These are phyloP conservation scores for Morinoia aosen DNA, from an alignment of 2,888 invertebrate genomes.

Conservation along the genomic window DNA sequence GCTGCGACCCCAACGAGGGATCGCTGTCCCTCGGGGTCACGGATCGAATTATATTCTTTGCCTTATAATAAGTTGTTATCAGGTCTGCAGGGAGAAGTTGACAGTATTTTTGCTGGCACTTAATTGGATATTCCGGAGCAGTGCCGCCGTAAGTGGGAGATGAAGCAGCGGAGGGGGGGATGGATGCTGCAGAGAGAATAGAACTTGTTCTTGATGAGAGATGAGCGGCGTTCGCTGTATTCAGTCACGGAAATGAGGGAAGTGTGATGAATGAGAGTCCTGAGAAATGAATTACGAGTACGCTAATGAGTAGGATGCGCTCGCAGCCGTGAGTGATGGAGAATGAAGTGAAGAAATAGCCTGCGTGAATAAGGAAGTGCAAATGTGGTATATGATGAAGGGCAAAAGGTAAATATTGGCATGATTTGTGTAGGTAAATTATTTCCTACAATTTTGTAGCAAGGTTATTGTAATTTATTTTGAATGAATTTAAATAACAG, in stretches of 20 bases:
- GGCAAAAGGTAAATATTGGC: no score
- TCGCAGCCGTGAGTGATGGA: no score
- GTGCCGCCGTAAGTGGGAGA: background rate
- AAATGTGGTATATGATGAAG: background rate
- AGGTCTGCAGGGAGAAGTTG: constrained; percentile 1
- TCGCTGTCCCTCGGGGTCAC: background rate
- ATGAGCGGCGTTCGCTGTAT: background rate
- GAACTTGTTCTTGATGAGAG: constrained; percentile 3
- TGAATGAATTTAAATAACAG: no score
- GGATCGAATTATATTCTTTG: constrained; percentile 30
- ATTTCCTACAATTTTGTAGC: no score
- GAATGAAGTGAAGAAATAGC: background rate
- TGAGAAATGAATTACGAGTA: no score
- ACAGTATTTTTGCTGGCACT: constrained; percentile 3
- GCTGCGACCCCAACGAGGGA: background rate
- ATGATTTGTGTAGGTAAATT: no score
- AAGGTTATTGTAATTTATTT: no score
- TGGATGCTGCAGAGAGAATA: background rate
- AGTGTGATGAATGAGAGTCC: background rate
- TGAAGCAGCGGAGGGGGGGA: background rate
- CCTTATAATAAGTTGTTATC: constrained; percentile 40
- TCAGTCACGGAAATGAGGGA: background rate
- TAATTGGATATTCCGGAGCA: constrained; percentile 9
- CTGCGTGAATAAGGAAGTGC: background rate
- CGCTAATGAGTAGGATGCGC: no score